Evolutionary conservation across 1,140 invertebrate species (phyloP).

Genomic region (Copidosoma floridanum): DNA sequence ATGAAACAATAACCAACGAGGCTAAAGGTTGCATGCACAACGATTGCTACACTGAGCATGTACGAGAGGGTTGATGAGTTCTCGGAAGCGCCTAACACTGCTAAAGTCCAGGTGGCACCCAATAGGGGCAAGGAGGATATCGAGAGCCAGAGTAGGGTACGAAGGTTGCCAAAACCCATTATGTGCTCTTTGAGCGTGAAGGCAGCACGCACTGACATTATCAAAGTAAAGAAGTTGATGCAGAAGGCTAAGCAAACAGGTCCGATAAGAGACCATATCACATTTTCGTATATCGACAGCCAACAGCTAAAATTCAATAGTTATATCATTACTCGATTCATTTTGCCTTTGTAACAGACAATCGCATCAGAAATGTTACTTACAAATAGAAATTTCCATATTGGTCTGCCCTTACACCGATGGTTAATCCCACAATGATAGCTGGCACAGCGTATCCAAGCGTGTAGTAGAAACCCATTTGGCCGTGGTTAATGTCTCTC

Average conservation of each 20-base stretch:
- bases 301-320: slow-evolving; percentile 74
- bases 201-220: slow-evolving; percentile 84
- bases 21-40: slow-evolving; percentile 74
- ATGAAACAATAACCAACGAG: slow-evolving; percentile 81
- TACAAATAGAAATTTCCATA: slow-evolving; percentile 93
- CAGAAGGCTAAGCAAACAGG: slow-evolving; percentile 76
- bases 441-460: slow-evolving; percentile 93
- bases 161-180: slow-evolving; percentile 84
- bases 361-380: too few relatives aligned
- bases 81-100: slow-evolving; percentile 78
- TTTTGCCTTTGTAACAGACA: too few relatives aligned
- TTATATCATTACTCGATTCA: too few relatives aligned
- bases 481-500: slow-evolving; percentile 93
- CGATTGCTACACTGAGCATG: slow-evolving; percentile 68
- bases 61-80: slow-evolving; percentile 70
- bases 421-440: slow-evolving; percentile 84
- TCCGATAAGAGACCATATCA: slow-evolving; percentile 88
- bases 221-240: slow-evolving; percentile 76
- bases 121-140: slow-evolving; percentile 76
- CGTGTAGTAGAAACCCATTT: slow-evolving; percentile 92
- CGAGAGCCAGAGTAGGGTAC: slow-evolving; percentile 81
- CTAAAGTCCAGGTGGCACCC: slow-evolving; percentile 77
- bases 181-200: slow-evolving; percentile 89
- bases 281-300: slow-evolving; percentile 88
- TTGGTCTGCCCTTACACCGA: slow-evolving; percentile 91